Base-by-base conservation (phyloP, 2,888 invertebrate species). In the Drosophila ezoana region DNA sequence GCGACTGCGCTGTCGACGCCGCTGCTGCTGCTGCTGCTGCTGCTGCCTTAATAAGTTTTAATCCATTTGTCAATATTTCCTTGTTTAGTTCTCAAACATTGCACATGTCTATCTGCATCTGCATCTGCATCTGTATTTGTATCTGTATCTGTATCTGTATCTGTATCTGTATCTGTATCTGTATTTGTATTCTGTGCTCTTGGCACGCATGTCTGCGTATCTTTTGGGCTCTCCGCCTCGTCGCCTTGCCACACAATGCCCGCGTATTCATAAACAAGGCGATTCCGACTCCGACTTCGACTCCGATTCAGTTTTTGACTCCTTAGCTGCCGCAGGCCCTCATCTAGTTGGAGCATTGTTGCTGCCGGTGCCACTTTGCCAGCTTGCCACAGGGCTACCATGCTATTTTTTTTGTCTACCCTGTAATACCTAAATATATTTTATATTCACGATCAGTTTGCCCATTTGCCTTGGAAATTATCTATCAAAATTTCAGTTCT, bases 61-160 rank as follows among this genome's bases (percentile, higher is more conserved):
- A 88, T 88, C 83, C 89, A 89, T 89, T 82, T 84, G 83, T 88
- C 83, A 88, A 88, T 89, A 83, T 89, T 83, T 83, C 66, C 83
- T 72, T 87, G 83, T 89, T 85, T 83, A 84, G 79, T 78, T 78
- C 72, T 74, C 81, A 87, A 87, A 89, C 82, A 89, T 68, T 72
- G 60, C 57, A 58, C 65, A 38, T 67, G 65, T 58, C 62, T 59
- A 77, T 71, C 59, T 62, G 72, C 47, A 48, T 66, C 47, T 63
- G 56, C 41, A 43, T 51, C 44, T 60, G 61, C 58, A 66, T 65
- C 45, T 80, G 67, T 35, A 28, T 61, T 16, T 65, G 35, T 45
- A 38, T 35, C 18, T 62, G 38, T 43, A 45, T 49, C 18, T 74
- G 58, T 18, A 18, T 18, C 18, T 18, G 18, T 18, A 18, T 18